Conservation (phyloP, 2,888 invertebrate genomes). For the Standfussiana lucernea region DNA sequence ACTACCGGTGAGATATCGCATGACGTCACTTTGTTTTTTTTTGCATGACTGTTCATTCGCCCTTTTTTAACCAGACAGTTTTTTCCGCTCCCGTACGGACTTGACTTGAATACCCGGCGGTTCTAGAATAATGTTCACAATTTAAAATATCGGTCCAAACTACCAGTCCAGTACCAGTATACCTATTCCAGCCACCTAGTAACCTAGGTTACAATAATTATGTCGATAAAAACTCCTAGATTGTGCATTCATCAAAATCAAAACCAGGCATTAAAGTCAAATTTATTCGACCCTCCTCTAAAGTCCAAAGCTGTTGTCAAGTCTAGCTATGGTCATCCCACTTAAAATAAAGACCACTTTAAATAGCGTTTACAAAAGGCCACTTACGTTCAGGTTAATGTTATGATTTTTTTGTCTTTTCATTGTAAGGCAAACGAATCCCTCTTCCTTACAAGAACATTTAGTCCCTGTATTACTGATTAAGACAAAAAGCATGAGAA, state of each 20-base stretch:
- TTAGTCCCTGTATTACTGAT: neutral
- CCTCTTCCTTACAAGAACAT: neutral
- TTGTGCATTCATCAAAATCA: neutral
- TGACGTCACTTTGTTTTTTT: constrained; percentile 31
- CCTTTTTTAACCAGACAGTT: constrained; percentile 19
- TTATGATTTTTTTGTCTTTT: neutral
- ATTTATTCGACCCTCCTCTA: neutral
- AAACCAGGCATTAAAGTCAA: neutral
- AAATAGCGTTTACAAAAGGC: neutral
- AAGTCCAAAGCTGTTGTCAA: neutral
- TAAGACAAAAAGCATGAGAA: neutral
- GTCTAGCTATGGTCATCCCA: neutral
- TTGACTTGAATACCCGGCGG: neutral
- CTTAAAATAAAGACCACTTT: neutral
- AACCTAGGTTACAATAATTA: neutral
- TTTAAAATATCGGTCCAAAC: neutral
- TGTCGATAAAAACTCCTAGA: neutral
- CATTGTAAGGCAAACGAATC: neutral
- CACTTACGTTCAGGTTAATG: neutral
- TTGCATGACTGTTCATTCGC: constrained; percentile 33
- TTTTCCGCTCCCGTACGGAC: neutral
- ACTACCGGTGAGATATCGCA: constrained; percentile 84
- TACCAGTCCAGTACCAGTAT: neutral
- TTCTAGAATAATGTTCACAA: constrained; percentile 19
- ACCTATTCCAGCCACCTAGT: neutral